A percentile compares a stretch with the other conserved stretches of the same genome.
phyloP scores from a whole-genome alignment of 2,888 invertebrate genomes.

The Aphodius granarius region DNA sequence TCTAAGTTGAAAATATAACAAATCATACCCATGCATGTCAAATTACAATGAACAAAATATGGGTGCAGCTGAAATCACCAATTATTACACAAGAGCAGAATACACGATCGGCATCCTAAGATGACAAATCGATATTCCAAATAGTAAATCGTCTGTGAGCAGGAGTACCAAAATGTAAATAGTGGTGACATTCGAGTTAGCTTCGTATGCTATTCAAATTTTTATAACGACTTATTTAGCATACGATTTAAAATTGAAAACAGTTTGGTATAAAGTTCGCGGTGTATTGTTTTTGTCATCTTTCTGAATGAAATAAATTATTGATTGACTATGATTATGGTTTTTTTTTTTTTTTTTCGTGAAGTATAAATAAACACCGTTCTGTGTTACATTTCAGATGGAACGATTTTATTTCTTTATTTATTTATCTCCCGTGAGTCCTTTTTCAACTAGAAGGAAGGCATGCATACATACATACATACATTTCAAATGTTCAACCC shows the following conservation, averaged over 20 bases:
- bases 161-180: not conserved
- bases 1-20: no score
- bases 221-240: not conserved
- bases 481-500: not conserved
- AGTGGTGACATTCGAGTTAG: not conserved
- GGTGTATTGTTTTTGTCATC: not conserved
- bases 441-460: not conserved
- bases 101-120: not conserved
- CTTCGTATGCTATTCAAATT: not conserved
- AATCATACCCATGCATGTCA: no score
- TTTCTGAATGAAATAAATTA: not conserved
- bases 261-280: not conserved
- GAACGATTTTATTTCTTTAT: not conserved
- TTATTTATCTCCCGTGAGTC: not conserved
- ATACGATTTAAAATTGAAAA: not conserved
- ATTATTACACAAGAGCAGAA: no score
- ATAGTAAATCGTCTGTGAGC: not conserved
- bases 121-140: no score
- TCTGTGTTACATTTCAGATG: not conserved
- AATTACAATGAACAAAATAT: no score
- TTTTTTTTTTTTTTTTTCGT: not conserved
- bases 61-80: no score
- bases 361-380: not conserved
- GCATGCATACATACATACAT: not conserved
- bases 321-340: not conserved